Percentiles rank a stretch among this genome's conserved stretches.
These are phyloP conservation scores for Bujurquina vittata DNA, from an alignment of 2,113 vertebrate genomes.

Conservation along the genomic window DNA sequence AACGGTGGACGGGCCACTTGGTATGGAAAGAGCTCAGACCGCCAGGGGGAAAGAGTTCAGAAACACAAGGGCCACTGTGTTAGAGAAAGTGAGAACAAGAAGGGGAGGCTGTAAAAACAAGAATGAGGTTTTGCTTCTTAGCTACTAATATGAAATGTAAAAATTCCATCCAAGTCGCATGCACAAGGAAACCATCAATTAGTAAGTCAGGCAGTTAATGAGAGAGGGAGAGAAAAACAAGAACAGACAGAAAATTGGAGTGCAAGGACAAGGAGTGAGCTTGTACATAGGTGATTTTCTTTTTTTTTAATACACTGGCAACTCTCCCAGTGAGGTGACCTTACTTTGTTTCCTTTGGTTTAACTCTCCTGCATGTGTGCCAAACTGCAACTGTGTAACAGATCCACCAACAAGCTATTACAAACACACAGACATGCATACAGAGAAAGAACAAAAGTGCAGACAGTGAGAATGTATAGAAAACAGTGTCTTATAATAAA, in stretches of 20 bases:
- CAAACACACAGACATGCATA: not conserved
- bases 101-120: slow-evolving; percentile 44
- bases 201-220: slow-evolving; percentile 16
- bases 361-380: slow-evolving; percentile 9
- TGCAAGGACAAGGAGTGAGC: not conserved
- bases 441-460: slow-evolving; percentile 24
- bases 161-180: slow-evolving; percentile 13
- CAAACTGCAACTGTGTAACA: not conserved
- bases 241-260: not conserved
- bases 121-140: slow-evolving; percentile 19
- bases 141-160: slow-evolving; percentile 6
- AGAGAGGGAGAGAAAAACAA: not conserved
- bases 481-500: not conserved
- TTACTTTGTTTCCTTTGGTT: slow-evolving; percentile 36
- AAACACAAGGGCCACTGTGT: slow-evolving; percentile 59
- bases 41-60: slow-evolving; percentile 32
- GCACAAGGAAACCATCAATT: not conserved
- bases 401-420: not conserved
- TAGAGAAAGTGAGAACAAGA: slow-evolving; percentile 47
- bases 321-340: slow-evolving; percentile 4
- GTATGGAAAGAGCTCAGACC: slow-evolving; percentile 52
- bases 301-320: not conserved
- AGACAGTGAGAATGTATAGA: slow-evolving; percentile 1
- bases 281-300: not conserved
- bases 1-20: slow-evolving; percentile 32